Conservation (phyloP, 2,888 invertebrate genomes). For the Rhodophaea formosa region DNA sequence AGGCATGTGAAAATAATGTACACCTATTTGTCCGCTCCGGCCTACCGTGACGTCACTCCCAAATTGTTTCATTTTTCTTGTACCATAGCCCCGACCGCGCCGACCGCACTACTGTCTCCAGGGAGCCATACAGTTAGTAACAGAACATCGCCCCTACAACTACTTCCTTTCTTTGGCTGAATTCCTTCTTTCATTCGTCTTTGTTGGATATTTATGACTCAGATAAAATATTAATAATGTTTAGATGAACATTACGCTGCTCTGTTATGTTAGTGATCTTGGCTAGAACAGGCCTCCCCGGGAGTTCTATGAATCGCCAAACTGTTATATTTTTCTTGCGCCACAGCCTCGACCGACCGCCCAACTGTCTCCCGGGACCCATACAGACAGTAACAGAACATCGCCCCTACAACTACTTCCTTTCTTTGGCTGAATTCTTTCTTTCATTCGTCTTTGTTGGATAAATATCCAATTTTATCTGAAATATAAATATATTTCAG, state of each 20-base stretch:
- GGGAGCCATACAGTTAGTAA: not conserved
- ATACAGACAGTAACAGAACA: not conserved
- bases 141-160: not conserved
- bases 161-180: not conserved
- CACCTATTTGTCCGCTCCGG: no score
- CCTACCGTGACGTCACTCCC: not conserved
- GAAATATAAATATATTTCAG: no score
- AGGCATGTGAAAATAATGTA: no score
- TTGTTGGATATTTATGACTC: no score
- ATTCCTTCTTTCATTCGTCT: not conserved
- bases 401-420: not conserved
- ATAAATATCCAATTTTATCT: no score
- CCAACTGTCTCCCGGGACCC: not conserved
- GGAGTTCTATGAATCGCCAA: no score
- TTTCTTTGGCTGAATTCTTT: not conserved
- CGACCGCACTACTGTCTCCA: not conserved
- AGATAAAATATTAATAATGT: no score
- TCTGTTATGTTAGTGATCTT: no score
- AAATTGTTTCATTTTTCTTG: not conserved
- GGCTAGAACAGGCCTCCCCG: no score
- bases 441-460: not conserved
- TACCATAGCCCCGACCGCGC: not conserved
- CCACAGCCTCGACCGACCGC: no score
- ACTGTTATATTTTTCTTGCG: not conserved
- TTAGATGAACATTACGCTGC: no score